Base-by-base conservation (phyloP, 1,140 invertebrate species). In the Ladona fulva region DNA sequence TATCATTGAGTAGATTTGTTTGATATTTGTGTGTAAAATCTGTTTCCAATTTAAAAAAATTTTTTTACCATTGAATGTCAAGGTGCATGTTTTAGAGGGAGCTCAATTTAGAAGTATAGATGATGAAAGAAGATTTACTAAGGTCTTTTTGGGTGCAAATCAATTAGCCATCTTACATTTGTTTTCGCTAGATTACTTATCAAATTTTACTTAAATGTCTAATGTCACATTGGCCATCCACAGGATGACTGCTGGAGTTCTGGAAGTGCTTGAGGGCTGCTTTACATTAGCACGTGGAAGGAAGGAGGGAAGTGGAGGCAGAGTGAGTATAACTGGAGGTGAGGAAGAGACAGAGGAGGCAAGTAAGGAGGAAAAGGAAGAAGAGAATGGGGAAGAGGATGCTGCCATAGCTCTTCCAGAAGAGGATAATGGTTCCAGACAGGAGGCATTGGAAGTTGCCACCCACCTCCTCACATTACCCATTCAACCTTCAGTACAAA, bases 381-480 rank as follows among this genome's bases (percentile, higher is more conserved):
- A 74, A 24, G 24, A 75, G 19, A 22, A 19, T 16, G 52, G 52
- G 5, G 52, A 66, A 66, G 52, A 66, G n/a, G 52, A 66, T 66
- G 3, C 52, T 16, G 25, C 80, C 42, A 78, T 74, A 52, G 25
- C 75, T 22, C 5, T 74, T 24, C 81, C 81, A 74, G 81, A 82
- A 37, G 81, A 83, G 78, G 42, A 82, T 76, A n/a, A 74, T 14
- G 24, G 16, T 25, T 83, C 59, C 6, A 89, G 89, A 80, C 84
- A 87, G 42, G 88, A 88, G 42, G 90, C 93, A 0, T 86, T 95
- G 0, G 89, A 92, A 52, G 88, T 94, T 22, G 93, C 94, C 0
- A 94, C 94, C 0, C 86, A 88, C 52, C 85, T 98, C n/a, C 84
- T 97, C 3, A 93, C 93, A 74, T 85, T 97, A 76, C 95, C 95